These are phyloP conservation scores for Manis javanica DNA, from an alignment of 2,797 vertebrate genomes.

Conservation along the genomic window DNA sequence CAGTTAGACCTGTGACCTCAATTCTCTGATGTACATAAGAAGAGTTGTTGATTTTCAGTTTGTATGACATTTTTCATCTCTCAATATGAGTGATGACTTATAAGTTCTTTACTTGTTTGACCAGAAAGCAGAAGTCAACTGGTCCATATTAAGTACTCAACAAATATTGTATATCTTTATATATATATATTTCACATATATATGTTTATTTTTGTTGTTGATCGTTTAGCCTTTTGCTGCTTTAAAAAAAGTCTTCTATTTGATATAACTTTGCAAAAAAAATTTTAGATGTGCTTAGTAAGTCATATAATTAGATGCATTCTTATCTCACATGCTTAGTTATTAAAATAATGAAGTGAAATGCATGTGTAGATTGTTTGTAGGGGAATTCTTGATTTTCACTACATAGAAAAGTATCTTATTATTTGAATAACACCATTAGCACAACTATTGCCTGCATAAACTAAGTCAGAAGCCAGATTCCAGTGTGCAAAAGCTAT, in stretches of 20 bases:
- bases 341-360: constrained; percentile 31
- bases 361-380: neutral
- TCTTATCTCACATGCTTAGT: neutral
- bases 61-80: neutral
- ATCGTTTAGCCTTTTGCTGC: neutral
- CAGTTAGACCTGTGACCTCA: neutral
- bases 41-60: neutral
- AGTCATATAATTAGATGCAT: neutral
- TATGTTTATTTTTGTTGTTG: neutral
- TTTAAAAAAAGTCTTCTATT: constrained; percentile 33
- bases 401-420: neutral
- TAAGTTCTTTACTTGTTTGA: neutral
- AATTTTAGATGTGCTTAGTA: neutral
- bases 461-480: neutral
- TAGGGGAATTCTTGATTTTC: neutral
- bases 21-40: neutral
- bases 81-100: neutral
- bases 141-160: neutral
- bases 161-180: neutral
- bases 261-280: neutral
- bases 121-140: constrained; percentile 15
- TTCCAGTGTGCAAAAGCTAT: neutral
- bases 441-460: neutral
- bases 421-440: neutral
- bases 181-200: neutral